Evolutionary conservation across 2,113 vertebrate genomes (phyloP).

Genomic region (Caloenas nicobarica): DNA sequence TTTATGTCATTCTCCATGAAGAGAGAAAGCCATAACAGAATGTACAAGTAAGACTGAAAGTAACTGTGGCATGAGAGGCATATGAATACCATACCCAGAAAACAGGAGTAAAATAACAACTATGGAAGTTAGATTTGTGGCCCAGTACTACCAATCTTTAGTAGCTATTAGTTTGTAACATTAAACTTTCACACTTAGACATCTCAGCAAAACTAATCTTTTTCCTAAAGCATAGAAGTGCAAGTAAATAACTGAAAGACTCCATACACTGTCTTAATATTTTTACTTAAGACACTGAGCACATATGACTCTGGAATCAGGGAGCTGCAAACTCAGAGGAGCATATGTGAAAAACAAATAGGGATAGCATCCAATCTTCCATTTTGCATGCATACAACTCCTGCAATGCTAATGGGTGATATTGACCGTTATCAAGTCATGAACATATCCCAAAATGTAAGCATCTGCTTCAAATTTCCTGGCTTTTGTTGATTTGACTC

Average conservation of each 20-base stretch:
- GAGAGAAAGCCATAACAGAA: not conserved
- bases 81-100: not conserved
- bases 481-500: slow-evolving; percentile 12
- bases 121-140: too few species aligned
- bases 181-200: too few species aligned
- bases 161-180: too few species aligned
- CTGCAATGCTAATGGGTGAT: not conserved
- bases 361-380: too few species aligned
- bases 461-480: not conserved
- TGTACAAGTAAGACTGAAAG: not conserved
- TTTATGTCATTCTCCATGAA: not conserved
- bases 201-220: too few species aligned
- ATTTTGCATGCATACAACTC: not conserved
- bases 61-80: not conserved
- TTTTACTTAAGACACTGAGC: not conserved
- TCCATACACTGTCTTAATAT: too few species aligned
- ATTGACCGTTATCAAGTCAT: not conserved
- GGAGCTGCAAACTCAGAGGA: not conserved
- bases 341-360: not conserved
- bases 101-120: too few species aligned
- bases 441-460: not conserved
- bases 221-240: too few species aligned
- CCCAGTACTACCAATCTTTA: too few species aligned
- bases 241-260: too few species aligned
- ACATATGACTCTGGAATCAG: not conserved